phyloP scores from a whole-genome alignment of 2,888 invertebrate species.

The Ischnura elegans region DNA sequence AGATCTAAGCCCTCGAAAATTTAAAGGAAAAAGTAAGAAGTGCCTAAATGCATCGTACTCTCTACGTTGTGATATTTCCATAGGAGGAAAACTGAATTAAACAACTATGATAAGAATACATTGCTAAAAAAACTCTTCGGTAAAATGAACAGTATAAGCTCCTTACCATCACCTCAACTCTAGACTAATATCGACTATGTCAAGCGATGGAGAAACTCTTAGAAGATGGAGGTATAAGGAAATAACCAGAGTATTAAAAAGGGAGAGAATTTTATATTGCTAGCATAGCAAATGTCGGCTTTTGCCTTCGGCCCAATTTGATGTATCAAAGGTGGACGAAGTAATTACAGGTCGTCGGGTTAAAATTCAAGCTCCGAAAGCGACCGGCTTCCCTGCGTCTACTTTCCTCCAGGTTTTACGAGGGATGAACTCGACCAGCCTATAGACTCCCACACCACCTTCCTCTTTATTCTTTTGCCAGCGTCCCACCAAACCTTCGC shows the following conservation, averaged over 20 bases:
- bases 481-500: neutral
- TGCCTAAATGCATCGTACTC: no score
- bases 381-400: neutral
- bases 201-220: neutral
- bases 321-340: conserved; percentile 21
- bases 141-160: neutral
- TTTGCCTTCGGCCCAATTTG: neutral
- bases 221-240: neutral
- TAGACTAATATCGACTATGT: neutral
- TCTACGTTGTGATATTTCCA: no score
- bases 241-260: neutral
- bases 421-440: conserved; percentile 20
- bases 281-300: neutral
- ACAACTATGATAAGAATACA: no score
- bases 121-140: no score
- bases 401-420: neutral
- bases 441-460: neutral
- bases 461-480: no score
- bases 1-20: no score
- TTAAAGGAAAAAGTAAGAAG: no score
- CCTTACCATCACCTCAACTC: neutral
- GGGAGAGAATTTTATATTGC: neutral
- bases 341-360: conserved; percentile 21
- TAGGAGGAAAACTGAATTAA: no score
- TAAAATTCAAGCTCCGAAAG: conserved; percentile 20